Conservation (phyloP, 2,888 invertebrate species). For the Pimpla rufipes region DNA sequence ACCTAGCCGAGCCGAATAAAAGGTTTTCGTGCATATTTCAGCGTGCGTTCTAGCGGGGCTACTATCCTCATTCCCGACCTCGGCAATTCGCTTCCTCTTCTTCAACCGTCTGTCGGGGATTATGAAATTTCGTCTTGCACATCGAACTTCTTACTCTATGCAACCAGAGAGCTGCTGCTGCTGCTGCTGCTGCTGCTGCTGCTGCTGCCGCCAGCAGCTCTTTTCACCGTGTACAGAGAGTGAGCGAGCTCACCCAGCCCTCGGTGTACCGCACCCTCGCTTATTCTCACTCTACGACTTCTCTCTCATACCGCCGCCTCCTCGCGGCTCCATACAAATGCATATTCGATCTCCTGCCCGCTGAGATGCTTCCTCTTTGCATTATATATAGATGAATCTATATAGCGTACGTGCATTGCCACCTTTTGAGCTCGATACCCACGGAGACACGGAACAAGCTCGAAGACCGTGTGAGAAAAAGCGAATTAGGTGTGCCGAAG, state of each 20-base stretch:
- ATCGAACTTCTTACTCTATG: conserved; percentile 63
- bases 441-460: not conserved
- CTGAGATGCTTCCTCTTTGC: conserved; percentile 43
- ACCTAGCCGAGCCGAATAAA: conserved; percentile 32
- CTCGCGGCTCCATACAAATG: conserved; percentile 61
- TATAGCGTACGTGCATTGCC: not conserved
- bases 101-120: conserved; percentile 52
- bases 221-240: conserved; percentile 28
- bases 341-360: conserved; percentile 62
- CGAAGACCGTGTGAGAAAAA: not conserved
- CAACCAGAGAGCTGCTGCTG: conserved; percentile 16
- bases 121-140: conserved; percentile 68
- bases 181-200: conserved; percentile 31
- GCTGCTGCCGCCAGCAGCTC: not conserved
- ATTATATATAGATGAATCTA: conserved; percentile 34
- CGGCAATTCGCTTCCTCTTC: conserved; percentile 29
- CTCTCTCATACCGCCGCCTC: conserved; percentile 50
- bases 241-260: conserved; percentile 23
- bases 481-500: not conserved
- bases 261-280: conserved; percentile 50
- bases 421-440: not conserved
- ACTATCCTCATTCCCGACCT: conserved; percentile 39
- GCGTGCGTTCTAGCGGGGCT: conserved; percentile 9
- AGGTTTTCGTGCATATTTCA: conserved; percentile 38
- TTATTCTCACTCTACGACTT: conserved; percentile 37